Evolutionary conservation across 1,140 invertebrate species (phyloP), one percentile per base, ranked within the genome.

Genomic region (Orius laevigatus): DNA sequence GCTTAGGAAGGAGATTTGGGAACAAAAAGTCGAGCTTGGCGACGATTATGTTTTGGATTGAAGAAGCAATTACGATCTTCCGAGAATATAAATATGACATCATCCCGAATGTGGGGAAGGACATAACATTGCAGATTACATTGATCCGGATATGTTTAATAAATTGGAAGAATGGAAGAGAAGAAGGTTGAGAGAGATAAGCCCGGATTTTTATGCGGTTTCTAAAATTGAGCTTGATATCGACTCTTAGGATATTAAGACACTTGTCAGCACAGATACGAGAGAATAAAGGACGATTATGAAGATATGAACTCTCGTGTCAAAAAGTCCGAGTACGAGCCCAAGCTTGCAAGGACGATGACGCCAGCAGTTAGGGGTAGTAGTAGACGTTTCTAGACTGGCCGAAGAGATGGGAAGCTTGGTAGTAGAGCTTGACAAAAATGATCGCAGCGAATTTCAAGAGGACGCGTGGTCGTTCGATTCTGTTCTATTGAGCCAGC

Each of bases 101-200:
- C 4, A 89, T 98, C 54, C 95, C 95, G 98, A n/a, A 81, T 98
- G 53, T 95, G n/a, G 87, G 90, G 80, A 98, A 59, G 94, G 94
- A 31, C 88, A 94, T 62, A 99, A 99, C 67, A 78, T 99, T 59
- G 90, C 92, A 8, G 95, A 99, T 67, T 99, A 93, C 59, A 87
- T 99, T 62, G 93, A 98, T 72, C 81, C 83, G 0, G 89, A 98
- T 5, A 94, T 98, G 55, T 81, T 93, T n/a, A n/a, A 88, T 75
- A 98, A 96, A 81, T 67, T 98, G 45, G 85, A 84, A 50, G 78
- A 81, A 57, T 99, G 18, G 90, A 97, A 64, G 76, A 53, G 93
- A 97, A 58, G 96, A 99, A 64, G 80, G 83, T 59, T 85, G 12
- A 72, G 90, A 15, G 81, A 79, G n/a, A 58, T 73, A 79, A 51